Percentiles rank a stretch among this genome's conserved stretches.
Conservation (phyloP, 2,113 vertebrate genomes). For the Oreamnos americanus region DNA sequence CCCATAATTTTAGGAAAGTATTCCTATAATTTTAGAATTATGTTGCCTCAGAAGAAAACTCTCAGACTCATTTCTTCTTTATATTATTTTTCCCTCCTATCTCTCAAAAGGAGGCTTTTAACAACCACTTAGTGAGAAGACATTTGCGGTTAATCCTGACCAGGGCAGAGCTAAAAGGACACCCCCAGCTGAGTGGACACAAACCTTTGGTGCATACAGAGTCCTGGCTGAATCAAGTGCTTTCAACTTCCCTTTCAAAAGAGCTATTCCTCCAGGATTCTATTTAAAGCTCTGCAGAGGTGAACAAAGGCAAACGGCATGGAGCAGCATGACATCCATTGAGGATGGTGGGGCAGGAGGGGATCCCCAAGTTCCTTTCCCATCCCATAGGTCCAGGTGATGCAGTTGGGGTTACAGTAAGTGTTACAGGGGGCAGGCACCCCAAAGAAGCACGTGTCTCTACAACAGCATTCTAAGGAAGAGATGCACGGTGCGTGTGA, state of each 20-base stretch:
- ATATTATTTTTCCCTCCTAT: neutral
- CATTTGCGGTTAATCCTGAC: conserved; percentile 46
- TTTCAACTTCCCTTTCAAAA: conserved; percentile 52
- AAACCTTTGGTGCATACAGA: conserved; percentile 48
- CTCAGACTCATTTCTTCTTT: conserved; percentile 49
- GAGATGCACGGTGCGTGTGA: neutral
- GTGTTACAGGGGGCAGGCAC: neutral
- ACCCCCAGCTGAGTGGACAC: conserved; percentile 20
- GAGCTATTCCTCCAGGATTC: conserved; percentile 25
- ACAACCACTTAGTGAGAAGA: conserved; percentile 60
- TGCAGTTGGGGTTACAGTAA: no score
- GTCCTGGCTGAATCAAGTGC: conserved; percentile 15
- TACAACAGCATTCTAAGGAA: neutral
- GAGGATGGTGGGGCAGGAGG: neutral
- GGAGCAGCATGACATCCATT: neutral
- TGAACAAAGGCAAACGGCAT: conserved; percentile 11
- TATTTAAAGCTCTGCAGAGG: conserved; percentile 55
- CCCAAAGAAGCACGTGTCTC: neutral
- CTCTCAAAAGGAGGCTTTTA: conserved; percentile 59
- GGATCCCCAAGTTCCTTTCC: neutral
- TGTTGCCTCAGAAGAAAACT: conserved; percentile 36
- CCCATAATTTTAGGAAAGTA: neutral
- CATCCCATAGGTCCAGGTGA: neutral
- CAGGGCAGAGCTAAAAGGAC: neutral
- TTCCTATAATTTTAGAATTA: conserved; percentile 15